A percentile compares a stretch with the other conserved stretches of the same genome.
These are phyloP conservation scores for Plectrocnemia conspersa DNA, from an alignment of 1,140 invertebrate genomes.

Conservation along the genomic window DNA sequence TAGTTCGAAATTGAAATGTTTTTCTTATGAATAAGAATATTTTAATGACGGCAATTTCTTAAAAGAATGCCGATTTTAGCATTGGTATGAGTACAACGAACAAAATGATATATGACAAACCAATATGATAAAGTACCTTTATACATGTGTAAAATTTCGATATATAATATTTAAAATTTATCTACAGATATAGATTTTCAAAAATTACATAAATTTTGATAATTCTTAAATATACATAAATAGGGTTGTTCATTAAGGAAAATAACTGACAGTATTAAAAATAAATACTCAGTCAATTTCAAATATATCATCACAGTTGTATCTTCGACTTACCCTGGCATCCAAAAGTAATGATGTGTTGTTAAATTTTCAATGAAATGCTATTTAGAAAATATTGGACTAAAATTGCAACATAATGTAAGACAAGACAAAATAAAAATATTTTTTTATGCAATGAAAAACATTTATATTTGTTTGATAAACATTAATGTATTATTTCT, in stretches of 20 bases:
- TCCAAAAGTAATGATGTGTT: conserved; percentile 8
- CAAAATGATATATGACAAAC: too few relatives aligned
- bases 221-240: not conserved
- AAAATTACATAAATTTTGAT: not conserved
- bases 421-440: not conserved
- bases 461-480: not conserved
- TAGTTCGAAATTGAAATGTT: too few relatives aligned
- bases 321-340: conserved; percentile 17
- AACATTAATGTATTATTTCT: not conserved
- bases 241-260: not conserved
- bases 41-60: too few relatives aligned
- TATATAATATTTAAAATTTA: not conserved
- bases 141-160: not conserved
- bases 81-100: too few relatives aligned
- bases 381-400: conserved; percentile 1
- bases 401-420: not conserved
- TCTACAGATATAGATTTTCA: not conserved
- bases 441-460: not conserved
- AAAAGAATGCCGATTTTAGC: too few relatives aligned
- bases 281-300: conserved; percentile 17
- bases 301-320: conserved; percentile 21
- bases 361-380: not conserved
- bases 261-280: conserved; percentile 2
- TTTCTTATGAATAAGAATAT: too few relatives aligned
- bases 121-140: too few relatives aligned